These are phyloP conservation scores for Drosophila truncata DNA, from an alignment of 1,140 invertebrate genomes.

Conservation along the genomic window DNA sequence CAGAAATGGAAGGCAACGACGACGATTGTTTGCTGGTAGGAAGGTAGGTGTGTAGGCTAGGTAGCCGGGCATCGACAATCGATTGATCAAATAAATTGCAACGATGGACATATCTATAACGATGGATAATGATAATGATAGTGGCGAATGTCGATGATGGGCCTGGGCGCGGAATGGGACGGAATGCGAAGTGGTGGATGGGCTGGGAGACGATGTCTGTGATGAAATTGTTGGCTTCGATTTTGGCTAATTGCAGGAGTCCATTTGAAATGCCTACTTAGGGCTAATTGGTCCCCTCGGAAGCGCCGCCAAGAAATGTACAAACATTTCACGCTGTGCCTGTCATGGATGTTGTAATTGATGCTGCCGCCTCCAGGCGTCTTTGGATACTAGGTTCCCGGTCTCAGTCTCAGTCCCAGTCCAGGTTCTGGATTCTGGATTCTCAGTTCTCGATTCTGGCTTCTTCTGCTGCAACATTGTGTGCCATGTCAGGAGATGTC, in stretches of 20 bases:
- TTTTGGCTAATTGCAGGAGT: conserved; percentile 80
- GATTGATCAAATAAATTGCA: conserved; percentile 49
- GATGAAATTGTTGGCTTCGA: conserved; percentile 80
- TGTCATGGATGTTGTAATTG: conserved; percentile 83
- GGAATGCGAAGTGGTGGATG: conserved; percentile 3
- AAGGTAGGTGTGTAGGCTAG: conserved; percentile 16
- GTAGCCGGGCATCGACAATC: conserved; percentile 33
- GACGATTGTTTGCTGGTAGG: conserved; percentile 7
- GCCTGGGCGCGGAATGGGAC: conserved; percentile 9
- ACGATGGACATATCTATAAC: conserved; percentile 39
- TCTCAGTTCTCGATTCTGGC: conserved; percentile 1
- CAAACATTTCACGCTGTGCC: conserved; percentile 82
- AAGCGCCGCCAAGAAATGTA: conserved; percentile 80
- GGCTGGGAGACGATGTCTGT: conserved; percentile 19
- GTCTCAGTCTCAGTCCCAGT: neutral
- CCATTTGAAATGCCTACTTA: conserved; percentile 81
- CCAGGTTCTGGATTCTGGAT: neutral
- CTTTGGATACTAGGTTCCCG: conserved; percentile 8
- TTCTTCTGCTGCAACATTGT: conserved; percentile 47
- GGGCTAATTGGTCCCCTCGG: conserved; percentile 80
- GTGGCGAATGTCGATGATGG: conserved; percentile 43
- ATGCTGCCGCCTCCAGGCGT: conserved; percentile 68
- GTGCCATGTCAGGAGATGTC: conserved; percentile 79
- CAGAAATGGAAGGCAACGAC: conserved; percentile 4
- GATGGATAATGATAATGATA: conserved; percentile 43